Percentiles rank a stretch among this genome's conserved stretches.
Conservation (phyloP, 1,140 invertebrate species). For the Bombus terrestris region DNA sequence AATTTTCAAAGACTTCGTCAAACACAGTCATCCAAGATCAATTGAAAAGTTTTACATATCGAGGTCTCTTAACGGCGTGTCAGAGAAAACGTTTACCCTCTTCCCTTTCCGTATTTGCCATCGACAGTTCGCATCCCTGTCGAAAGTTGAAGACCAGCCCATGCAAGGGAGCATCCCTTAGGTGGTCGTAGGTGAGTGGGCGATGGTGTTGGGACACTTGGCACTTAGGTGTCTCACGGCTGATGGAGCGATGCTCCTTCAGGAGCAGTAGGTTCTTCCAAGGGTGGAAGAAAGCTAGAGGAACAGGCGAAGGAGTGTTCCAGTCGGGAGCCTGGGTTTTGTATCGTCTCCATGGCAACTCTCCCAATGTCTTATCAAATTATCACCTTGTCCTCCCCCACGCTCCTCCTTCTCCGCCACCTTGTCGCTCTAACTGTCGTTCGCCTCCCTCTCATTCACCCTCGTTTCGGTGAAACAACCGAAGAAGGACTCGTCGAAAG, state of each 20-base stretch:
- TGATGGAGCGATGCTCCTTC: constrained; percentile 71
- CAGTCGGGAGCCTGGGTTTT: constrained; percentile 73
- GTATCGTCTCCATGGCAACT: constrained; percentile 81
- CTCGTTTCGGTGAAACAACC: constrained; percentile 41
- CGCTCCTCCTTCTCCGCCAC: constrained; percentile 52
- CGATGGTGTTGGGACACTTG: constrained; percentile 72
- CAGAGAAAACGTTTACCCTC: not conserved
- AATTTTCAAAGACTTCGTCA: not conserved
- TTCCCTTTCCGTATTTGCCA: constrained; percentile 55
- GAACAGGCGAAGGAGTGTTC: constrained; percentile 67
- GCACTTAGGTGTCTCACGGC: constrained; percentile 74
- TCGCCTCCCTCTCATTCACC: constrained; percentile 50
- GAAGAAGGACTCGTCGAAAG: constrained; percentile 72
- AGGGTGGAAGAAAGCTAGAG: constrained; percentile 59
- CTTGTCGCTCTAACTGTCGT: constrained; percentile 49
- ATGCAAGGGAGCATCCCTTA: constrained; percentile 24
- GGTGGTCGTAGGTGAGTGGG: constrained; percentile 39
- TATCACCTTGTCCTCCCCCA: constrained; percentile 81
- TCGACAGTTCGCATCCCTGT: constrained; percentile 56
- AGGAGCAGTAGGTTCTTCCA: constrained; percentile 52
- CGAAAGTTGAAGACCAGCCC: constrained; percentile 32
- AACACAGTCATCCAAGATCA: not conserved
- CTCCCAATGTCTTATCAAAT: constrained; percentile 83
- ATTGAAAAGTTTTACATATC: not conserved
- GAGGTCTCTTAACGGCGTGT: not conserved